Base-by-base conservation (phyloP, 1,140 invertebrate species). In the Tyrophagus putrescentiae region DNA sequence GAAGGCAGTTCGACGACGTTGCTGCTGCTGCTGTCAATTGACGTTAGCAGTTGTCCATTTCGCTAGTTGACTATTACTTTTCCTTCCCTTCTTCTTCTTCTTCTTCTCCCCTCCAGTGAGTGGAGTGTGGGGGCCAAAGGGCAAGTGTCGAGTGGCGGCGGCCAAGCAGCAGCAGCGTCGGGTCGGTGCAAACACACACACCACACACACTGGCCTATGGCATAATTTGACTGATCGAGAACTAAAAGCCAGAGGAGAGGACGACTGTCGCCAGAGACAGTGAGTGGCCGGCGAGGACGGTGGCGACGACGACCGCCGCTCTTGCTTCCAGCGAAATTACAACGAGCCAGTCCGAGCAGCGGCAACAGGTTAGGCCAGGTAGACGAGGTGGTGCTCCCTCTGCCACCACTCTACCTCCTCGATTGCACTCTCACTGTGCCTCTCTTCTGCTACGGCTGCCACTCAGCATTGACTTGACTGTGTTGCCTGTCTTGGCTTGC, bases 351-450 rank as follows among this genome's bases (percentile, higher is more conserved):
- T 48, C 31, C 21, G 45, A 48, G n/a, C 45, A 21, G 21, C 45
- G 31, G 7, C 45, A 48, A 48, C 45, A 48, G 45, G 45, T 48
- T 48, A 48, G 45, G 45, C 45, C 18, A 48, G 45, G 45, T 48
- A 48, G 31, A 13, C 21, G 21, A 39, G 36, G 36, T 39, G 21
- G 21, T 39, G 36, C 13, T 39, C 13, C 45, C 13, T 25, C 7
- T 25, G 45, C 7, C 45, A 7, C 23, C 36, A 39, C 36, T 13
- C 36, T 39, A 13, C 13, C 13, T 21, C 13, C 36, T 13, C 36
- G 36, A 39, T 21, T 21, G 36, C 13, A 39, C 36, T 39, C 13
- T n/a, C n/a, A 39, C 36, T 39, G 13, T 39, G 13, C 36, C 36
- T 29, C 31, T 25, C 45, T 29, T 7, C 45, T 29, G 13, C 36